Conservation (phyloP, 2,888 invertebrate genomes). For the Plebejus argus region DNA sequence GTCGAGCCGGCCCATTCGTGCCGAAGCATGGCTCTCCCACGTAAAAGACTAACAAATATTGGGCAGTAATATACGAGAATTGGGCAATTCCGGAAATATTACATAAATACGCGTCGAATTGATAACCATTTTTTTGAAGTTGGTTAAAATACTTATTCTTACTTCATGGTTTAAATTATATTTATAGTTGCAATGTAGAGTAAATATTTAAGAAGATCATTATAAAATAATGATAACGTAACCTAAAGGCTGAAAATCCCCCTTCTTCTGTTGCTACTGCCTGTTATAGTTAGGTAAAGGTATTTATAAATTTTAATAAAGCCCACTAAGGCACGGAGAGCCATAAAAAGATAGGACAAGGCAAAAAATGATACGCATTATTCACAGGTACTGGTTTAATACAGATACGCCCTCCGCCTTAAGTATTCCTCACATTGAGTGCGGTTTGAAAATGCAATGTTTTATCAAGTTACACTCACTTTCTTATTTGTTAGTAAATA, state of each 20-base stretch:
- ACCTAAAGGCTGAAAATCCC: background rate
- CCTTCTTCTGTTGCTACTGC: background rate
- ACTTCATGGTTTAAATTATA: too few relatives aligned
- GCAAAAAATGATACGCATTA: constrained; percentile 61
- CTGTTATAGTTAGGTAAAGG: constrained; percentile 55
- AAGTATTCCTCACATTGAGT: constrained; percentile 7
- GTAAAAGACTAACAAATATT: too few relatives aligned
- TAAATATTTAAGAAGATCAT: background rate
- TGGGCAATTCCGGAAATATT: too few relatives aligned
- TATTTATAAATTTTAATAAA: constrained; percentile 62
- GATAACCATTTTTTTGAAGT: too few relatives aligned
- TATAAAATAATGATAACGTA: background rate
- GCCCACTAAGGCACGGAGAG: constrained; percentile 45
- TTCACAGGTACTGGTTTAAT: constrained; percentile 52
- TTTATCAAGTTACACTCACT: background rate
- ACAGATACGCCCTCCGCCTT: constrained; percentile 40
- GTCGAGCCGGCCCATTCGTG: too few relatives aligned
- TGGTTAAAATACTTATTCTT: too few relatives aligned
- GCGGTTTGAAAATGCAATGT: background rate
- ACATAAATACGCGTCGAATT: too few relatives aligned
- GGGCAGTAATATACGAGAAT: too few relatives aligned
- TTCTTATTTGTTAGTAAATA: background rate
- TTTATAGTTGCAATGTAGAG: too few relatives aligned
- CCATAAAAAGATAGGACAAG: constrained; percentile 54
- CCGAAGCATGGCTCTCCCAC: too few relatives aligned